A percentile compares a stretch with the other conserved stretches of the same genome.
Evolutionary conservation across 2,888 invertebrate genomes (phyloP).

Genomic region (Nemoura dubitans): DNA sequence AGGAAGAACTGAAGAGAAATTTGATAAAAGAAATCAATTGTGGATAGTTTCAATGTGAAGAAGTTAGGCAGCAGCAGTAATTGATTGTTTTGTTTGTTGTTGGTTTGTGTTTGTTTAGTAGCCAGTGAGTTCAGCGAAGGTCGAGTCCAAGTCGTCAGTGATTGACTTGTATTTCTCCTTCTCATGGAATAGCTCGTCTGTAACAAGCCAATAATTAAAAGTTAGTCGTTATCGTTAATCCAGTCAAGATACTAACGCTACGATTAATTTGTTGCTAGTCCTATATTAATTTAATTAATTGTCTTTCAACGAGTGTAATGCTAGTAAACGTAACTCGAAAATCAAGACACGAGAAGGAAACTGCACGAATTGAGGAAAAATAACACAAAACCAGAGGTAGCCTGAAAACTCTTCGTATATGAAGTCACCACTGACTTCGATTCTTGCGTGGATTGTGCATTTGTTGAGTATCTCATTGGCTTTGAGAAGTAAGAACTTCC

Average conservation of each 20-base stretch:
- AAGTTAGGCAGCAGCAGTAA: constrained; percentile 34
- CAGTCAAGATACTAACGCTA: constrained; percentile 15
- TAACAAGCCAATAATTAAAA: constrained; percentile 58
- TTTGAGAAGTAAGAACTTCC: not conserved
- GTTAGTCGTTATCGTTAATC: constrained; percentile 32
- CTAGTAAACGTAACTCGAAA: not conserved
- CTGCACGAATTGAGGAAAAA: not conserved
- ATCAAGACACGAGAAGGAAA: not conserved
- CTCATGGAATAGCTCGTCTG: constrained; percentile 84
- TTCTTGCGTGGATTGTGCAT: not conserved
- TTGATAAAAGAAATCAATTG: constrained; percentile 26
- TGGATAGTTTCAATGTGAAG: constrained; percentile 32
- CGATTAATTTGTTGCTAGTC: constrained; percentile 30
- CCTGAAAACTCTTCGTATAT: not conserved
- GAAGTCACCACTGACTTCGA: not conserved
- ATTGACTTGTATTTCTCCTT: constrained; percentile 95
- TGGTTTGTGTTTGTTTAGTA: constrained; percentile 71
- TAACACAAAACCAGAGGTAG: not conserved
- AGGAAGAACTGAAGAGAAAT: constrained; percentile 14
- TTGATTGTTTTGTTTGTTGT: constrained; percentile 29
- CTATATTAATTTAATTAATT: not conserved
- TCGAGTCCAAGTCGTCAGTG: constrained; percentile 96
- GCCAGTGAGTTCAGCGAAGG: constrained; percentile 96
- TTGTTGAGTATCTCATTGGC: not conserved
- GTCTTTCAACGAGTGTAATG: not conserved